Evolutionary conservation across 1,140 invertebrate species (phyloP).

Genomic region (Bicyclus anynana): DNA sequence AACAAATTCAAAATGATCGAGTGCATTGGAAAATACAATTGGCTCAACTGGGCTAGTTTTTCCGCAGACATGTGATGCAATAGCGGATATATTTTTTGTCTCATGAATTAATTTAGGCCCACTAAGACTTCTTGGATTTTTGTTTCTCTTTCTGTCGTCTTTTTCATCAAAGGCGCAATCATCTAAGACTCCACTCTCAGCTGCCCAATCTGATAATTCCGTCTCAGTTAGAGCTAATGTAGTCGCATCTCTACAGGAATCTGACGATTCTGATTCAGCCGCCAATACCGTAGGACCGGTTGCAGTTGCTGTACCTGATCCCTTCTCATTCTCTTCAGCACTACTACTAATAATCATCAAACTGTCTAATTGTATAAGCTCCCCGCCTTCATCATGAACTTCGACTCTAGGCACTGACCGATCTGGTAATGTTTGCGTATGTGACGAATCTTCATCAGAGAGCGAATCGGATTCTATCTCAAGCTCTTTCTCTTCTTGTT

Average conservation of each 20-base stretch:
- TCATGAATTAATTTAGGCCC: slow-evolving; percentile 60
- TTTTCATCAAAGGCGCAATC: slow-evolving; percentile 77
- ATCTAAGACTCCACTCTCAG: slow-evolving; percentile 86
- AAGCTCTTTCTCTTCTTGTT: slow-evolving; percentile 41
- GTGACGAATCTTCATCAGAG: slow-evolving; percentile 73
- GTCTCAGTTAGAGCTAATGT: slow-evolving; percentile 88
- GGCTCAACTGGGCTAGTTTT: slow-evolving; percentile 41
- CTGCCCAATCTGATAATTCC: slow-evolving; percentile 90
- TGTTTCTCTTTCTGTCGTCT: slow-evolving; percentile 41
- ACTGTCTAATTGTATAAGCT: slow-evolving; percentile 80
- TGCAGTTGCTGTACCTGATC: slow-evolving; percentile 36
- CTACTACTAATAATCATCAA: slow-evolving; percentile 67
- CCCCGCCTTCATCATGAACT: slow-evolving; percentile 82
- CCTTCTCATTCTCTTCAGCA: slow-evolving; percentile 49
- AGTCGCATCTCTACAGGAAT: slow-evolving; percentile 80
- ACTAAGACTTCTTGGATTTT: slow-evolving; percentile 55
- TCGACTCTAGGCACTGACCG: slow-evolving; percentile 79
- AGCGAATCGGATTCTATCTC: slow-evolving; percentile 82
- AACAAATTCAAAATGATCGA: slow-evolving; percentile 64
- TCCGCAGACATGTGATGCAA: slow-evolving; percentile 56
- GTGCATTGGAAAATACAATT: slow-evolving; percentile 56
- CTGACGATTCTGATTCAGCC: slow-evolving; percentile 66
- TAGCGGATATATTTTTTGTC: slow-evolving; percentile 56
- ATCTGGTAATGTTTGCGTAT: slow-evolving; percentile 51
- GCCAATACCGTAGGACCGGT: slow-evolving; percentile 49